Evolutionary conservation across 2,888 invertebrate genomes (phyloP).

Genomic region (Encarsia formosa): DNA sequence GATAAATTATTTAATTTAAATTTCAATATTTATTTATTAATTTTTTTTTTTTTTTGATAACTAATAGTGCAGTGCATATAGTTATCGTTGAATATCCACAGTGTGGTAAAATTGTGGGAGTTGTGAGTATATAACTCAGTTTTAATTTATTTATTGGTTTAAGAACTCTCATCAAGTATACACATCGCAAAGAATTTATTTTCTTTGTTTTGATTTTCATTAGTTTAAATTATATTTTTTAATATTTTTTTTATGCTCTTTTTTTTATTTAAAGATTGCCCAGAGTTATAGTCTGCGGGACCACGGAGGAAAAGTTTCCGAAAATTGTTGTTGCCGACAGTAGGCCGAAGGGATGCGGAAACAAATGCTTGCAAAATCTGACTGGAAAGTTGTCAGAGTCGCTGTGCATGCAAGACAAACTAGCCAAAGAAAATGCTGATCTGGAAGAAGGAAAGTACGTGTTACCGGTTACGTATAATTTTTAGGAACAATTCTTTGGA

Average conservation of each 20-base stretch:
- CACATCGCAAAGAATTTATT: too few species aligned
- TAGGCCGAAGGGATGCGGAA: conserved; percentile 40
- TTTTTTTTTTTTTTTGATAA: too few species aligned
- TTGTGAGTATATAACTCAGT: too few species aligned
- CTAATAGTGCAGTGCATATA: too few species aligned
- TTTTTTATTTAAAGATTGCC: conserved; percentile 44
- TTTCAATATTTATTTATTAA: not conserved
- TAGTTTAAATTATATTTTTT: not conserved
- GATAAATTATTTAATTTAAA: too few species aligned
- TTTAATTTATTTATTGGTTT: too few species aligned
- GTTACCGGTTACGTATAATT: too few species aligned
- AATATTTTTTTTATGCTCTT: not conserved
- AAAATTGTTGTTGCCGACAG: conserved; percentile 56
- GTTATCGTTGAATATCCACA: too few species aligned
- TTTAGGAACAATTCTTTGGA: too few species aligned
- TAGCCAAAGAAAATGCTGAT: conserved; percentile 64
- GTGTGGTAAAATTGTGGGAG: too few species aligned
- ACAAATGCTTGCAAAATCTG: conserved; percentile 39
- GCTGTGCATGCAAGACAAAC: conserved; percentile 65
- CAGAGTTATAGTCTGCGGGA: conserved; percentile 56
- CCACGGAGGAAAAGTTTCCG: conserved; percentile 54
- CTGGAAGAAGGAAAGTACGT: conserved; percentile 65
- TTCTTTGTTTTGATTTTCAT: too few species aligned
- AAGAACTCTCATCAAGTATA: too few species aligned
- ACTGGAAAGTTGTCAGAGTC: conserved; percentile 62